These are phyloP conservation scores for Hippopotamyrus pictus DNA, from an alignment of 2,797 vertebrate species.

Conservation along the genomic window DNA sequence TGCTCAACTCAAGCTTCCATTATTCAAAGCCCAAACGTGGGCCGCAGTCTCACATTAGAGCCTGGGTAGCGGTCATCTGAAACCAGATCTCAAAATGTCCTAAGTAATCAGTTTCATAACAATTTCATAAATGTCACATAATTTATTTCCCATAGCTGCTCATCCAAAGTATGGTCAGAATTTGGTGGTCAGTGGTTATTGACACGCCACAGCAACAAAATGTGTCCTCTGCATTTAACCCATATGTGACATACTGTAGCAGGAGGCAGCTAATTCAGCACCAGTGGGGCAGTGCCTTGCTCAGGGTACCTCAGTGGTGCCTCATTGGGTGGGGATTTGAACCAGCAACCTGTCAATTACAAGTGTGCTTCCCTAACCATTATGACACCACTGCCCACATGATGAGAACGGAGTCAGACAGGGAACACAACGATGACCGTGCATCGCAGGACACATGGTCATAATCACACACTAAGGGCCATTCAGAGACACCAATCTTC, in stretches of 20 bases:
- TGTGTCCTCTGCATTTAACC: neutral
- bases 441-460: neutral
- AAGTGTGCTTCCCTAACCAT: neutral
- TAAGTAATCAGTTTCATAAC: neutral
- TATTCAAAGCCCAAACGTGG: neutral
- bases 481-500: neutral
- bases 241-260: neutral
- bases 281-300: neutral
- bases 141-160: neutral
- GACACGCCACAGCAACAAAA: neutral
- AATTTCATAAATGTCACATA: neutral
- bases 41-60: neutral
- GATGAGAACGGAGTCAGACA: neutral
- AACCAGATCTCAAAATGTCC: neutral
- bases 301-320: neutral
- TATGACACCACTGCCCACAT: neutral
- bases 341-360: neutral
- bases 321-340: neutral
- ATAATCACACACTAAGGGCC: neutral
- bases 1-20: neutral
- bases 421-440: neutral
- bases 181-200: neutral
- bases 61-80: neutral
- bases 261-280: neutral
- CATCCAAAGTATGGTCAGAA: neutral